Evolutionary conservation across 1,140 invertebrate species (phyloP).

Genomic region (Notospermus geniculatus): DNA sequence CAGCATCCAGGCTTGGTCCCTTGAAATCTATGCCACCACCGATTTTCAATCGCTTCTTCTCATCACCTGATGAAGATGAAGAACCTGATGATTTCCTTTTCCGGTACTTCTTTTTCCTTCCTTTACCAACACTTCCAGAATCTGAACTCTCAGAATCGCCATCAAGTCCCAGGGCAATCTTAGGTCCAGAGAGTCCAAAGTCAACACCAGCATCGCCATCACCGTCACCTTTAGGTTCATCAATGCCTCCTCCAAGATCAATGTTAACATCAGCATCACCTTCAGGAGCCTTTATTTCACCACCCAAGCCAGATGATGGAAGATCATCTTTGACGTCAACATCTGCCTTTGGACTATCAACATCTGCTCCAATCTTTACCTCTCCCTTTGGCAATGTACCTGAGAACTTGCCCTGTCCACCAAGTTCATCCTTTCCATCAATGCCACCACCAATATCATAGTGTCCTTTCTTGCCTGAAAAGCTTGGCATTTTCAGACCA

Average conservation of each 20-base stretch:
- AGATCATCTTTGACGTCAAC: neutral
- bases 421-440: too few species aligned
- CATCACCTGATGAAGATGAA: too few species aligned
- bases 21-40: too few species aligned
- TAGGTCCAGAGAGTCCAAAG: neutral
- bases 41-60: too few species aligned
- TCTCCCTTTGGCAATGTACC: neutral
- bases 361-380: conserved; percentile 7
- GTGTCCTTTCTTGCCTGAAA: neutral
- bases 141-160: too few species aligned
- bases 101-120: too few species aligned
- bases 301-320: neutral
- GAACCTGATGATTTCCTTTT: too few species aligned
- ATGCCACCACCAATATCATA: conserved; percentile 6
- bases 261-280: neutral
- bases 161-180: neutral
- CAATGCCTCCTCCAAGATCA: neutral
- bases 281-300: neutral
- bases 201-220: neutral
- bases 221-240: neutral
- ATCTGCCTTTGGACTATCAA: neutral
- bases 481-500: neutral
- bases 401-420: too few species aligned
- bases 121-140: too few species aligned
- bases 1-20: too few species aligned